Evolutionary conservation across 2,888 invertebrate genomes (phyloP).

Genomic region (Operophtera brumata): DNA sequence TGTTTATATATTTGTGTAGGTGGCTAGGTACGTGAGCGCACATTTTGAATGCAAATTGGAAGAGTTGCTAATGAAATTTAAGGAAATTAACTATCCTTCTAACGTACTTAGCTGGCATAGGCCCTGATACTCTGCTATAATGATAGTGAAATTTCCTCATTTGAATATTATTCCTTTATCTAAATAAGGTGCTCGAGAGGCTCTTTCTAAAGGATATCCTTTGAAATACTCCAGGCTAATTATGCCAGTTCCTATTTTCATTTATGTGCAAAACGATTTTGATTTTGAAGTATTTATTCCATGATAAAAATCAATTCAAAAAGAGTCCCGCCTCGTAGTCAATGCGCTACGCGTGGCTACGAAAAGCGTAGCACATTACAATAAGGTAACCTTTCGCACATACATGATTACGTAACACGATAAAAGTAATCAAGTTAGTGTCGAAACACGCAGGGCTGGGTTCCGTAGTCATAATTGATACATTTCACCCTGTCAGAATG

Average conservation of each 20-base stretch:
- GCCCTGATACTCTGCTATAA: slow-evolving; percentile 32
- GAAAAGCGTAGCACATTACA: slow-evolving; percentile 28
- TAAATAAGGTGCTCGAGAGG: slow-evolving; percentile 33
- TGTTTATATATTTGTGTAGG: slow-evolving; percentile 62
- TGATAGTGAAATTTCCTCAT: slow-evolving; percentile 37
- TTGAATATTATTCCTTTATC: slow-evolving; percentile 39
- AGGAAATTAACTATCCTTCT: slow-evolving; percentile 49
- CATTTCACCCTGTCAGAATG: too few species aligned
- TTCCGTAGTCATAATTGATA: slow-evolving; percentile 1
- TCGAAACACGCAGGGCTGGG: neutral
- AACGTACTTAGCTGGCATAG: slow-evolving; percentile 37
- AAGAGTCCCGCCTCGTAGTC: slow-evolving; percentile 12
- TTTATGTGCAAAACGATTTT: too few species aligned
- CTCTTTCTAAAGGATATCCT: slow-evolving; percentile 21
- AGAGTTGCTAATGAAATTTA: slow-evolving; percentile 70
- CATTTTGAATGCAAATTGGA: slow-evolving; percentile 74
- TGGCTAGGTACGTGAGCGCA: slow-evolving; percentile 69
- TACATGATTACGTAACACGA: slow-evolving; percentile 3
- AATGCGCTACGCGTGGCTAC: slow-evolving; percentile 21
- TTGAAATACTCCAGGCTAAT: slow-evolving; percentile 21
- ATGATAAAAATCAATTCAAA: neutral
- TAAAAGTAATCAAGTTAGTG: slow-evolving; percentile 1
- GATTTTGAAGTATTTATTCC: too few species aligned
- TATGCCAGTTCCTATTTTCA: neutral
- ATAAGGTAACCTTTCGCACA: slow-evolving; percentile 22